A percentile compares a stretch with the other conserved stretches of the same genome.
Conservation (phyloP, 2,888 invertebrate species). For the Eustalomyia histrio region DNA sequence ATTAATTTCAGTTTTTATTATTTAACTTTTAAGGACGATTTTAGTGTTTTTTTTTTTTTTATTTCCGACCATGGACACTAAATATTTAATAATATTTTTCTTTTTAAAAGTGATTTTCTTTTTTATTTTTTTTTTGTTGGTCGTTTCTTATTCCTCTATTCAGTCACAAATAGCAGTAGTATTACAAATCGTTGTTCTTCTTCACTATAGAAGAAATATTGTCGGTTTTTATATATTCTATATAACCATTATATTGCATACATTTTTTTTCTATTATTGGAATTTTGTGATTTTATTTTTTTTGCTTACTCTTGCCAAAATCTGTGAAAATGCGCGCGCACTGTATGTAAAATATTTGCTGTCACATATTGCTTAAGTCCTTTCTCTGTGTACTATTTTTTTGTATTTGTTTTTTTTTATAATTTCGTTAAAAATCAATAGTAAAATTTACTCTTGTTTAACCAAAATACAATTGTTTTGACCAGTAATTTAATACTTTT, state of each 20-base stretch:
- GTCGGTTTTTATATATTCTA: constrained; percentile 21
- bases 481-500: background rate
- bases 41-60: background rate
- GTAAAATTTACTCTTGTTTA: background rate
- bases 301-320: constrained; percentile 4
- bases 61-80: constrained; percentile 37
- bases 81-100: background rate
- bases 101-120: constrained; percentile 5
- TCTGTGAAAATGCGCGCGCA: constrained; percentile 13
- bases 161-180: constrained; percentile 2
- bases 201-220: background rate
- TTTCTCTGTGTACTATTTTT: background rate
- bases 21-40: background rate
- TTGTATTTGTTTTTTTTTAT: background rate
- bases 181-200: constrained; percentile 21
- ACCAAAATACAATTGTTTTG: constrained; percentile 8
- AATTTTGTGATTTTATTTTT: background rate
- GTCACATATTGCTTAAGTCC: background rate
- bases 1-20: background rate
- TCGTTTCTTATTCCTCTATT: constrained; percentile 15
- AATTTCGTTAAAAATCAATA: constrained; percentile 58
- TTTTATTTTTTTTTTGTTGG: background rate
- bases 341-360: background rate
- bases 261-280: background rate
- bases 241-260: constrained; percentile 24